Evolutionary conservation across 30 jellyfish, hydroid and myxozoan genomes (phyloP).

Genomic region (Turritopsis rubra): DNA sequence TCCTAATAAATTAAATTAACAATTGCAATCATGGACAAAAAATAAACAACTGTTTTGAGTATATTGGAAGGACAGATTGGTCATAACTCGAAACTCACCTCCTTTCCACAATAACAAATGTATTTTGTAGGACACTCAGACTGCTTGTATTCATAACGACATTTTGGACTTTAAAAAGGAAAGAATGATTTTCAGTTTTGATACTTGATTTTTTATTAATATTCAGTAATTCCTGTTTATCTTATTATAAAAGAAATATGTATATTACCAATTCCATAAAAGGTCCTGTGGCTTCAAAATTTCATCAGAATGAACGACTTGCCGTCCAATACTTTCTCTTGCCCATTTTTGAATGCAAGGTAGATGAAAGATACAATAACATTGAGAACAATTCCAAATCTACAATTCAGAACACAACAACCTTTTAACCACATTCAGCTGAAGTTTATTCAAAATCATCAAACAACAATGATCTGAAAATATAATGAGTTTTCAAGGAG

Average conservation of each 20-base stretch:
- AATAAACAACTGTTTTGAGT: background rate
- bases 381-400: constrained; percentile 82
- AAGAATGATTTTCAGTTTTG: no score
- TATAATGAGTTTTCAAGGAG: no score
- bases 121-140: constrained; percentile 63
- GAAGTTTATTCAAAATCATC: no score
- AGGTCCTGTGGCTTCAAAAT: constrained; percentile 21
- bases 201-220: no score
- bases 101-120: constrained; percentile 82
- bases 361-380: constrained; percentile 74
- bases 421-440: background rate
- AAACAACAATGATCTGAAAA: no score
- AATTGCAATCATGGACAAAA: background rate
- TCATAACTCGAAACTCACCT: constrained; percentile 36
- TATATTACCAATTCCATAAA: constrained; percentile 71
- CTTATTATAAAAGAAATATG: background rate
- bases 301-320: constrained; percentile 39
- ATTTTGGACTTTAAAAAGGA: constrained; percentile 64
- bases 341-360: constrained; percentile 96
- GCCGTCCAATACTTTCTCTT: constrained; percentile 56
- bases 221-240: background rate
- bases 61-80: background rate
- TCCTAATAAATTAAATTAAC: constrained; percentile 38
- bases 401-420: background rate
- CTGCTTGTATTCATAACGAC: constrained; percentile 69